A percentile compares a stretch with the other conserved stretches of the same genome.
Conservation (phyloP, 2,797 vertebrate species). For the Syncerus caffer region DNA sequence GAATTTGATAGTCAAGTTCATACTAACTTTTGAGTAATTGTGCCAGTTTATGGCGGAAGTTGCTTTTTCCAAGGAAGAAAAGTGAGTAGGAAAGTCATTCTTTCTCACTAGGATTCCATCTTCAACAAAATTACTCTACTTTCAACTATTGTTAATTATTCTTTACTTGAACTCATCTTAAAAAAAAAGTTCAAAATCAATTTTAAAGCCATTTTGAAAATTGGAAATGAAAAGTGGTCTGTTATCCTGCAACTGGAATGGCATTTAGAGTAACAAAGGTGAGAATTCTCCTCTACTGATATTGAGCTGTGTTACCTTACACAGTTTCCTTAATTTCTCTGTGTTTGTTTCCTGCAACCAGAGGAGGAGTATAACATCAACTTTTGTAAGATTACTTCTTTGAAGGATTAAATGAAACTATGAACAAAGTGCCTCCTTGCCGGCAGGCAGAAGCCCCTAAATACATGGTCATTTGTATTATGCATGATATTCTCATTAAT, state of each 20-base stretch:
- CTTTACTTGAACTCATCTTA: neutral
- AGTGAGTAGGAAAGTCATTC: neutral
- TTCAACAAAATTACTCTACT: neutral
- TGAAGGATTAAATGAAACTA: neutral
- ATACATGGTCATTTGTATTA: accelerated
- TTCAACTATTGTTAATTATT: neutral
- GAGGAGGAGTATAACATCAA: neutral
- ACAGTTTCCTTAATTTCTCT: neutral
- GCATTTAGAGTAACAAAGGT: neutral
- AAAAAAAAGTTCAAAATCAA: neutral
- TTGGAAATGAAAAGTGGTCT: neutral
- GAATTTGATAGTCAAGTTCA: neutral
- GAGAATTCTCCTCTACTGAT: neutral
- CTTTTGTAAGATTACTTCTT: neutral
- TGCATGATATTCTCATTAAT: neutral
- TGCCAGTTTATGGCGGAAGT: neutral
- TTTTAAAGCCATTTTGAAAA: neutral
- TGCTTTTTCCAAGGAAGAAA: neutral
- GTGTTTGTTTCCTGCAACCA: neutral
- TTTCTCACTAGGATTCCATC: neutral
- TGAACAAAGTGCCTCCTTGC: neutral
- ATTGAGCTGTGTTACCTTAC: neutral
- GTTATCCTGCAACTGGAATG: neutral
- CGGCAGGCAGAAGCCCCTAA: accelerated
- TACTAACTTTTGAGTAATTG: neutral